Evolutionary conservation across 2,888 invertebrate genomes (phyloP).

Genomic region (Lumbricus terrestris): DNA sequence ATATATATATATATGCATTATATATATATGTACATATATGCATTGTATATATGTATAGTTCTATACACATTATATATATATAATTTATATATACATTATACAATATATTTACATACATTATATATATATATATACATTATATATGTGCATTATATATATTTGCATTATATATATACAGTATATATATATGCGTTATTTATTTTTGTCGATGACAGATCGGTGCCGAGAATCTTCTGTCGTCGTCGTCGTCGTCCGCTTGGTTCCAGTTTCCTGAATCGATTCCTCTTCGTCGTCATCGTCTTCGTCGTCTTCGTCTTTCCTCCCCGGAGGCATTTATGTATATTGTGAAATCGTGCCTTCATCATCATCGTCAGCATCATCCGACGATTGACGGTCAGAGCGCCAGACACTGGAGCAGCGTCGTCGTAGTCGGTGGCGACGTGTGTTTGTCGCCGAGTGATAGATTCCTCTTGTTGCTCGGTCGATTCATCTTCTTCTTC

Average conservation of each 20-base stretch:
- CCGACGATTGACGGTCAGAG: neutral
- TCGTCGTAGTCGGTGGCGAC: no score
- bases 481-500: no score
- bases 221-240: neutral
- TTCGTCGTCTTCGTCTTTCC: neutral
- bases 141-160: no score
- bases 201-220: neutral
- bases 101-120: no score
- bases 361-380: neutral
- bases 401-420: neutral
- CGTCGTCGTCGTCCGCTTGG: neutral
- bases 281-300: neutral
- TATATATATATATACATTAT: no score
- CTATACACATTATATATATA: no score
- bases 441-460: no score
- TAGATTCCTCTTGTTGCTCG: neutral
- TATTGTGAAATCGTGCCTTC: constrained; percentile 5
- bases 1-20: no score
- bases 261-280: neutral
- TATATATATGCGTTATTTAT: neutral
- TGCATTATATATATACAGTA: no score
- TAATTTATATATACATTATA: no score
- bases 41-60: no score
- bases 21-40: no score
- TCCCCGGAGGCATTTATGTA: neutral